Conservation (phyloP, 2,797 vertebrate genomes). For the Rhinoraja longicauda region DNA sequence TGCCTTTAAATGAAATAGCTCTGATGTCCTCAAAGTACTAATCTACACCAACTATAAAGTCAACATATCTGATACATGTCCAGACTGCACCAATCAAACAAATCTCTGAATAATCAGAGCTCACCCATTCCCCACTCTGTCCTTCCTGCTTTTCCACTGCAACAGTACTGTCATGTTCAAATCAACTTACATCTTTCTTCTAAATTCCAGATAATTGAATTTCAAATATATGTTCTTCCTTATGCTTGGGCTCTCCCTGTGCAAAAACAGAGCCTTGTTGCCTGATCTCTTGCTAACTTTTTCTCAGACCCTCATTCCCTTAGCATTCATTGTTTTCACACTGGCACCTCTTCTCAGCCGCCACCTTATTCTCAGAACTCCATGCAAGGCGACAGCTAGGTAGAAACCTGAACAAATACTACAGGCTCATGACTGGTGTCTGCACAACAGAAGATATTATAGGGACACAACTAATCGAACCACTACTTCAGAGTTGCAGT, state of each 20-base stretch:
- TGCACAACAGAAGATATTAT: too few relatives aligned
- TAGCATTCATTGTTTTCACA: not conserved
- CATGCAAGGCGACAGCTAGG: too few relatives aligned
- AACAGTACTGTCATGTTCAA: too few relatives aligned
- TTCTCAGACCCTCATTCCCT: not conserved
- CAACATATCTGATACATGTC: not conserved
- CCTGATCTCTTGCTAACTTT: not conserved
- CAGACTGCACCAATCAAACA: not conserved
- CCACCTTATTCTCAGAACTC: not conserved
- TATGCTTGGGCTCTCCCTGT: too few relatives aligned
- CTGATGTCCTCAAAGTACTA: not conserved
- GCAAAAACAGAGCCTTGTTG: not conserved
- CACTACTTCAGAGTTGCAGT: too few relatives aligned
- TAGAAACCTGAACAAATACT: too few relatives aligned
- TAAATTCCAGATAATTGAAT: not conserved
- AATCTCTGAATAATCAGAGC: not conserved
- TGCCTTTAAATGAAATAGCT: not conserved
- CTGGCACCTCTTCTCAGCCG: not conserved
- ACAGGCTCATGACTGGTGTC: too few relatives aligned
- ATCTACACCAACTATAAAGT: not conserved
- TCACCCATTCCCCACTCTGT: not conserved
- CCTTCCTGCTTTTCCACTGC: too few relatives aligned
- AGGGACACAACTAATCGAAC: too few relatives aligned
- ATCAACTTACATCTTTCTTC: not conserved
- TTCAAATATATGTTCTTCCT: not conserved